Evolutionary conservation across 2,888 invertebrate genomes (phyloP), one percentile per base, ranked within the genome.

Genomic region (Agonopterix heracliana): DNA sequence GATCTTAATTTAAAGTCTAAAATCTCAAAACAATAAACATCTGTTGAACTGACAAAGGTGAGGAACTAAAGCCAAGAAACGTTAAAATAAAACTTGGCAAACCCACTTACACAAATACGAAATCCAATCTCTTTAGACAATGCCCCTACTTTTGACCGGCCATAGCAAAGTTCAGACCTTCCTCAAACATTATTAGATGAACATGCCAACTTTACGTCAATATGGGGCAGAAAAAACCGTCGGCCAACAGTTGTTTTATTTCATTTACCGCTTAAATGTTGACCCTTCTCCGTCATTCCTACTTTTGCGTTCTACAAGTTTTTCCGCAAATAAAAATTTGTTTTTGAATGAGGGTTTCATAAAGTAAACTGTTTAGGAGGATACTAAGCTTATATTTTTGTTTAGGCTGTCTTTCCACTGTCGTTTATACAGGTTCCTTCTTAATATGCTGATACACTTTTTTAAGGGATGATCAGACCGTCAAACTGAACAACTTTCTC

Each of bases 121-220:
- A 42, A 47, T 47, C 47, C 47, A 42, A 47, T 47, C 14, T 46
- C 42, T 41, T 7, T 41, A 38, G 41, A 41, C 47, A 34, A 47
- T 13, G 34, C 34, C 34, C 10, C 34, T 9, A 8, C 13, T 43
- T 50, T 47, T 45, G 42, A 34, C 14, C 40, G 50, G 34, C 44
- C 41, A 44, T 51, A 49, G 52, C 57, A 57, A 52, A 53, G 54
- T 54, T 54, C 45, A 54, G 57, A 55, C 51, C 47, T 47, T 47
- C 43, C 36, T 47, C 47, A 68, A 62, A 59, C 59, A 57, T 67
- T 68, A 70, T 71, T 71, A 68, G 63, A 61, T 59, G 51, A 61
- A 64, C 61, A 68, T 65, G 66, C 63, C 66, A 66, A 61, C 55
- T 55, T 53, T 45, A 60, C 59, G 63, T 64, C 66, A 64, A 55